Evolutionary conservation across 2,113 vertebrate genomes (phyloP), one percentile per base, ranked within the genome.

Genomic region (Saccopteryx bilineata): DNA sequence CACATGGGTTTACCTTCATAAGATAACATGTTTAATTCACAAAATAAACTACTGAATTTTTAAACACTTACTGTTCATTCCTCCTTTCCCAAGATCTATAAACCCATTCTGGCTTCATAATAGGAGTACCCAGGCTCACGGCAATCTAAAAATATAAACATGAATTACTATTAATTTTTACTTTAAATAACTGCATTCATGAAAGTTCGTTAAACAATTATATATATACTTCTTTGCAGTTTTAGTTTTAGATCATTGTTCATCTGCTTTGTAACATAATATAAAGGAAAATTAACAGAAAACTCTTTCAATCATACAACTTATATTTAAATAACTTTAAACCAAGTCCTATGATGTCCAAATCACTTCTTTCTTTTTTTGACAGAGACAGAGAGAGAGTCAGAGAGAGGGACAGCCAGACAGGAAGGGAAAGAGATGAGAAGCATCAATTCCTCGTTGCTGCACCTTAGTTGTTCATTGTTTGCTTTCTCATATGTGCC

Each of bases 51-150:
- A 95, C 4, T 69, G 26, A 81, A 82, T 91, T 92, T 76, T 74
- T 87, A 83, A 95, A 95, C 7, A 97, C 97, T 97, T 97, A 98
- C 99, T 98, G 96, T 74, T 99, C 98, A 97, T 99, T 98, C 97
- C 99, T 99, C 94, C 97, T 99, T 95, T 99, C 99, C 99, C 99
- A 99, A 58, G 99, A 98, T 94, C 99, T 99, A 81, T 98, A 98
- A 98, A 99, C 99, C 99, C 99, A 99, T 58, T 99, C 98, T 85
- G 99, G 98, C 94, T 99, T 99, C 98, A 99, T 98, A 12, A 99
- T 99, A 71, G 99, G 99, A 60, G 99, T 99, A 58, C 99, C 99
- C 98, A 99, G 98, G 94, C 99, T 99, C 74, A 99, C 99, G 56
- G 99, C 99, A 98, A 99, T 96, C 99, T 99, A 97, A 97, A 98